Percentiles rank a stretch among this genome's conserved stretches.
Conservation (phyloP, 2,113 vertebrate species). For the Microcebus murinus region DNA sequence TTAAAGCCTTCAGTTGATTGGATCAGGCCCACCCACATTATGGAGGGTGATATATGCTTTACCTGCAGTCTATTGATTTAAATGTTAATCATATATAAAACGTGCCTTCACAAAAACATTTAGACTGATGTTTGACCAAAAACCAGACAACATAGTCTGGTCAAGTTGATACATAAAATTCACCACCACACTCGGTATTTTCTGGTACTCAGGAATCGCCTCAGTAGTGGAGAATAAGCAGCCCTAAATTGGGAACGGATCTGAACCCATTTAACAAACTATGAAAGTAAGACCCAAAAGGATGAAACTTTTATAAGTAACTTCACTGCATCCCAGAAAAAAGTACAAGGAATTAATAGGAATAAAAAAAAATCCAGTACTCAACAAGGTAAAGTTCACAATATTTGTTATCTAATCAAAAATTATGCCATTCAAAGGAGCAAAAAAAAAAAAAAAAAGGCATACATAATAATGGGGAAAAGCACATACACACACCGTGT, state of each 20-base stretch:
- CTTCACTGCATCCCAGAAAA: not conserved
- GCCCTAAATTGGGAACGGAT: not conserved
- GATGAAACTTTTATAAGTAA: not conserved
- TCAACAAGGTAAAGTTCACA: not conserved
- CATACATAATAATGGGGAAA: not conserved
- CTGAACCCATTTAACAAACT: not conserved
- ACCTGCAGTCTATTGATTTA: not conserved
- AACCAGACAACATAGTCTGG: not conserved
- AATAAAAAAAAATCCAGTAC: not conserved
- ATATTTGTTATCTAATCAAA: not conserved
- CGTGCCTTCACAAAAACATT: not conserved
- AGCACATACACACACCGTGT: not conserved
- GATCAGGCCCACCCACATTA: not conserved
- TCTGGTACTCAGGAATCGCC: not conserved
- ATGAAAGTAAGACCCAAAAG: not conserved
- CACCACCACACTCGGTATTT: not conserved
- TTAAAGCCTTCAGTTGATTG: not conserved
- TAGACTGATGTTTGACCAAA: not conserved
- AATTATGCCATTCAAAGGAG: not conserved
- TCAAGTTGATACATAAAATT: not conserved
- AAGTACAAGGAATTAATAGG: not conserved
- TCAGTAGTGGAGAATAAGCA: not conserved
- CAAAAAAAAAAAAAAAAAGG: not conserved
- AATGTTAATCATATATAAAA: not conserved
- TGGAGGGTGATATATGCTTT: not conserved